These are phyloP conservation scores for Ammodytes marinus DNA, from an alignment of 2,113 vertebrate genomes.

Conservation along the genomic window DNA sequence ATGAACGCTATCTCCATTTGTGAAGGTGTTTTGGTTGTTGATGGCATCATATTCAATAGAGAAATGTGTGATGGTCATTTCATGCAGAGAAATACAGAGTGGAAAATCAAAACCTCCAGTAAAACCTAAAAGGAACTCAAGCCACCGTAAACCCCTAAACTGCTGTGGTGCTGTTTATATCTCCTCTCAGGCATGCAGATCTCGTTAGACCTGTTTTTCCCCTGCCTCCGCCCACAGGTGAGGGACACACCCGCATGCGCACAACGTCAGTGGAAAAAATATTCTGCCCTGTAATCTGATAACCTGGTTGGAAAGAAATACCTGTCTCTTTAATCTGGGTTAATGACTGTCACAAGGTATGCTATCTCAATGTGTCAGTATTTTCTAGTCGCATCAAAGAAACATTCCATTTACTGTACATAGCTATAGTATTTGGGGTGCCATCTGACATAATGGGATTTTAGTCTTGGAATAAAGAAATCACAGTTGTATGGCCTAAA, in stretches of 20 bases:
- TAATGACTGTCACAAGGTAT: not conserved
- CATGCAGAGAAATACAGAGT: not conserved
- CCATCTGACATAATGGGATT: not conserved
- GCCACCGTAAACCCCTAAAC: fast-evolving
- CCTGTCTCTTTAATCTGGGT: not conserved
- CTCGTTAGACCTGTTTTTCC: constrained; percentile 7
- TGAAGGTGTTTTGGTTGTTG: constrained; percentile 76
- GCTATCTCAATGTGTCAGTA: not conserved
- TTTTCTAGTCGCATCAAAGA: not conserved
- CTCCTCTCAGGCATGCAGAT: fast-evolving
- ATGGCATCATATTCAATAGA: constrained; percentile 77
- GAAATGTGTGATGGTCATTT: constrained; percentile 62
- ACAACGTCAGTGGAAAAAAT: not conserved
- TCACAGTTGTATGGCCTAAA: no score
- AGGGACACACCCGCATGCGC: not conserved
- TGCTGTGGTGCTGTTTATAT: not conserved
- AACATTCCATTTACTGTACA: not conserved
- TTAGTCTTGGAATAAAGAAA: not conserved
- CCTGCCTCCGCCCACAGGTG: not conserved
- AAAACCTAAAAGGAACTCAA: not conserved
- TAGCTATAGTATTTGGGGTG: not conserved
- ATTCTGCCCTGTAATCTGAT: not conserved
- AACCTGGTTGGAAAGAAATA: not conserved
- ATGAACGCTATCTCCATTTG: constrained; percentile 75
- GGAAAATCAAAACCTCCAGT: not conserved